phyloP scores from a whole-genome alignment of 30 jellyfish, hydroid and myxozoan species.

The Haliclystus octoradiatus region DNA sequence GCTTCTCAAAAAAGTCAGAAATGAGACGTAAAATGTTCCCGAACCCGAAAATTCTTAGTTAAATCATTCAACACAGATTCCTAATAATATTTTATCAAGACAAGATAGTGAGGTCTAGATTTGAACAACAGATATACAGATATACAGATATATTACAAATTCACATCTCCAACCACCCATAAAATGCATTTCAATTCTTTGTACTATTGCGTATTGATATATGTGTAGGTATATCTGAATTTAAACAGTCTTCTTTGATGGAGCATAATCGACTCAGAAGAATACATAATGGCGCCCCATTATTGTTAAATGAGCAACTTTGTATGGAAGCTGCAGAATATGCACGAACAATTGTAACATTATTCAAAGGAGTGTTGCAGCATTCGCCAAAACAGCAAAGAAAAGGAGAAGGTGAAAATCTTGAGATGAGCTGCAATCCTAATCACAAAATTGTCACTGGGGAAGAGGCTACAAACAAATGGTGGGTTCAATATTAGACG shows the following conservation, averaged over 20 bases:
- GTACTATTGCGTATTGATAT: too few relatives aligned
- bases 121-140: too few relatives aligned
- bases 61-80: too few relatives aligned
- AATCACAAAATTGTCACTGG: constrained; percentile 42
- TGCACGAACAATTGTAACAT: constrained; percentile 55
- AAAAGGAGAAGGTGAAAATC: constrained; percentile 64
- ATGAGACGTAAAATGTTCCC: too few relatives aligned
- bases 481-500: constrained; percentile 66
- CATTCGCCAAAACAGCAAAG: constrained; percentile 54
- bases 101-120: too few relatives aligned
- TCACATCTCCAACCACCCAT: too few relatives aligned
- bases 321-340: constrained; percentile 64
- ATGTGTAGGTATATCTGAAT: constrained; percentile 35
- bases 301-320: constrained; percentile 42
- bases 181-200: too few relatives aligned
- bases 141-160: too few relatives aligned
- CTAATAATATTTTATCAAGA: too few relatives aligned
- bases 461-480: constrained; percentile 68
- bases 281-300: constrained; percentile 45
- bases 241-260: constrained; percentile 67
- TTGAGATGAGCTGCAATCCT: constrained; percentile 74
- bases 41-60: too few relatives aligned
- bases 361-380: constrained; percentile 49
- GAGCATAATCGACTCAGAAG: constrained; percentile 67
- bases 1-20: too few relatives aligned